Conservation (phyloP, 2,797 vertebrate species). For the Phoeniculus purpureus region DNA sequence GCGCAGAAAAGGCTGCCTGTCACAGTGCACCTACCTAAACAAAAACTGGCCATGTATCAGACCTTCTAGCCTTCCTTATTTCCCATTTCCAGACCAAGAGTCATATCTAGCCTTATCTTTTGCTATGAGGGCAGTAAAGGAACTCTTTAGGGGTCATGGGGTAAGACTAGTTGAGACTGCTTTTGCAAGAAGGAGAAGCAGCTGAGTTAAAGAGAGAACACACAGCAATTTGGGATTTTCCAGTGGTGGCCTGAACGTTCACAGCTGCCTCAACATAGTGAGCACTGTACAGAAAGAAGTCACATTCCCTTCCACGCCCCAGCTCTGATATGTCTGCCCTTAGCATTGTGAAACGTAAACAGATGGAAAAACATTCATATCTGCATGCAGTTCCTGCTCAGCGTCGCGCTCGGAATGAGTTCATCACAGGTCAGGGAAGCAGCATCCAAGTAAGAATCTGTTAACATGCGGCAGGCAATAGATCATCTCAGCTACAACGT, state of each 20-base stretch:
- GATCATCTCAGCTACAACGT: background rate
- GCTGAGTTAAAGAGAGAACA: background rate
- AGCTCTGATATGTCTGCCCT: background rate
- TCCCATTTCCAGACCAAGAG: background rate
- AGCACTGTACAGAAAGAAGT: background rate
- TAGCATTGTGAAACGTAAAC: background rate
- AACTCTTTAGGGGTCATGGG: background rate
- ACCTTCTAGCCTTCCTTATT: background rate
- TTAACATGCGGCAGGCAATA: accelerated
- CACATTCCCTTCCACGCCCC: background rate
- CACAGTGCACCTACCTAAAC: background rate
- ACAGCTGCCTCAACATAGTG: background rate
- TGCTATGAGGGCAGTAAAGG: background rate
- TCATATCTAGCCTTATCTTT: background rate
- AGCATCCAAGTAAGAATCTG: background rate
- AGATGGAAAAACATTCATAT: background rate
- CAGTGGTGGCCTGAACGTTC: background rate
- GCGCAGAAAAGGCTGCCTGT: background rate
- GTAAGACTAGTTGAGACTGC: background rate
- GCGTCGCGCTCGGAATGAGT: background rate
- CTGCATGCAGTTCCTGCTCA: background rate
- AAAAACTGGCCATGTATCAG: background rate
- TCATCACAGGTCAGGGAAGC: background rate
- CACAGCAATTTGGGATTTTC: background rate
- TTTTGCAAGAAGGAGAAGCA: background rate